Evolutionary conservation across 1,140 invertebrate genomes (phyloP).

Genomic region (Psix sp.): DNA sequence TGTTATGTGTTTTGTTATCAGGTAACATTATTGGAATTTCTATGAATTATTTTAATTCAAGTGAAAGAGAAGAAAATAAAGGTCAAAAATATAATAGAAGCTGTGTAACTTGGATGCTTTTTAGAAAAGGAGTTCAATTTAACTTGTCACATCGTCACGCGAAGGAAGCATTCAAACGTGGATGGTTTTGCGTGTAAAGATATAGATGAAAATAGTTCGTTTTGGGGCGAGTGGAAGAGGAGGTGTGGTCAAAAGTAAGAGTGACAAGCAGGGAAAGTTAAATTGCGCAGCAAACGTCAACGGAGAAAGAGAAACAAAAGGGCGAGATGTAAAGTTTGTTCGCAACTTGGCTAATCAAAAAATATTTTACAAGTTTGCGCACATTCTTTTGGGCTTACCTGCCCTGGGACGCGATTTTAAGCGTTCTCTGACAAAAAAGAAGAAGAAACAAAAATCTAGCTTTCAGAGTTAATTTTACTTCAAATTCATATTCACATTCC

Average conservation of each 20-base stretch:
- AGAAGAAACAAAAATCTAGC: too few species aligned
- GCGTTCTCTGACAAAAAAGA: not conserved
- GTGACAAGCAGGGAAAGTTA: slow-evolving; percentile 53
- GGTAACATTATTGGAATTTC: too few species aligned
- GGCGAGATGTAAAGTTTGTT: slow-evolving; percentile 25
- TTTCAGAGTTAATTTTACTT: too few species aligned
- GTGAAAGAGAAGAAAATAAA: too few species aligned
- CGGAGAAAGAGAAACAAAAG: slow-evolving; percentile 14
- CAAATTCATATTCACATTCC: too few species aligned
- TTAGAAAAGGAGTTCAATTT: too few species aligned
- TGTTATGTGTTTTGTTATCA: too few species aligned
- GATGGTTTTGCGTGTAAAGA: too few species aligned
- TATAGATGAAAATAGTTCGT: slow-evolving; percentile 22
- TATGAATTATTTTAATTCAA: too few species aligned
- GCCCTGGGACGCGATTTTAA: not conserved
- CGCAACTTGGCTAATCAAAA: slow-evolving; percentile 50
- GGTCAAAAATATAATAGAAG: too few species aligned
- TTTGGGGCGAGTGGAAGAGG: slow-evolving; percentile 37
- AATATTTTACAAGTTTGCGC: slow-evolving; percentile 31
- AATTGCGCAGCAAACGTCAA: slow-evolving; percentile 35
- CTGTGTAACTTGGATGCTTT: too few species aligned
- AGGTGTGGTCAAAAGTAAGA: slow-evolving; percentile 42
- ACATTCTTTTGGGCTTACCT: slow-evolving; percentile 16
- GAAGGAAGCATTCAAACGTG: not conserved
- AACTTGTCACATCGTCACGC: not conserved